phyloP scores from a whole-genome alignment of 1,140 invertebrate genomes.

The Trissolcus basalis region DNA sequence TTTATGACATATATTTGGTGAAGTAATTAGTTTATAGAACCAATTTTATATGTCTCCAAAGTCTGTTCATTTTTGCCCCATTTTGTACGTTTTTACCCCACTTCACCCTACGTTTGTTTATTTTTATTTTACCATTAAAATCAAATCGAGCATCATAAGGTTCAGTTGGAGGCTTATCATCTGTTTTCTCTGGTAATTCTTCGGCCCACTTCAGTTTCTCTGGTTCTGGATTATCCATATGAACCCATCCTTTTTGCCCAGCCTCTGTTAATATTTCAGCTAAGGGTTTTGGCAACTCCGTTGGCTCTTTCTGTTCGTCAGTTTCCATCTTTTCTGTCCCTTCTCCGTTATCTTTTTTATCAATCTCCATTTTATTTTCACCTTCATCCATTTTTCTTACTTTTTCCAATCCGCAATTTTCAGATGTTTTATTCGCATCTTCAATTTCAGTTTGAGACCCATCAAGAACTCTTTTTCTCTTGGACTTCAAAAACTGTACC shows the following conservation, averaged over 20 bases:
- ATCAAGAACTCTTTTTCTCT: conserved; percentile 66
- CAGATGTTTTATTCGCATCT: not conserved
- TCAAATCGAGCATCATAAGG: conserved; percentile 84
- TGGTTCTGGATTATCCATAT: conserved; percentile 88
- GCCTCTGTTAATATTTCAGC: conserved; percentile 80
- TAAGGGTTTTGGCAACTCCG: conserved; percentile 72
- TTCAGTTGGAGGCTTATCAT: conserved; percentile 69
- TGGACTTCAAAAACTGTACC: conserved; percentile 81
- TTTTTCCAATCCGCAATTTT: conserved; percentile 12
- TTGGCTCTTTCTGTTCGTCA: conserved; percentile 6
- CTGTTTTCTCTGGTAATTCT: conserved; percentile 75
- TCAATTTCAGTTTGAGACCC: conserved; percentile 1
- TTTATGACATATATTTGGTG: too few relatives aligned
- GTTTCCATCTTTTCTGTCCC: conserved; percentile 12
- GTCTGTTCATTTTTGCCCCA: too few relatives aligned
- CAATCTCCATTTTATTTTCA: conserved; percentile 13
- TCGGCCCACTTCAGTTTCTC: conserved; percentile 92
- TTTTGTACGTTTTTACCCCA: too few relatives aligned
- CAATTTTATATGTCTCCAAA: too few relatives aligned
- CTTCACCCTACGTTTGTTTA: too few relatives aligned
- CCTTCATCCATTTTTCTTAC: conserved; percentile 14
- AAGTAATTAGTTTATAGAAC: too few relatives aligned
- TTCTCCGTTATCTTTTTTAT: conserved; percentile 41
- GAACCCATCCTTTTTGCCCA: conserved; percentile 83
- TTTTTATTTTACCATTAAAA: conserved; percentile 75